Evolutionary conservation across 1,140 invertebrate species (phyloP).

Genomic region (Elysia chlorotica): DNA sequence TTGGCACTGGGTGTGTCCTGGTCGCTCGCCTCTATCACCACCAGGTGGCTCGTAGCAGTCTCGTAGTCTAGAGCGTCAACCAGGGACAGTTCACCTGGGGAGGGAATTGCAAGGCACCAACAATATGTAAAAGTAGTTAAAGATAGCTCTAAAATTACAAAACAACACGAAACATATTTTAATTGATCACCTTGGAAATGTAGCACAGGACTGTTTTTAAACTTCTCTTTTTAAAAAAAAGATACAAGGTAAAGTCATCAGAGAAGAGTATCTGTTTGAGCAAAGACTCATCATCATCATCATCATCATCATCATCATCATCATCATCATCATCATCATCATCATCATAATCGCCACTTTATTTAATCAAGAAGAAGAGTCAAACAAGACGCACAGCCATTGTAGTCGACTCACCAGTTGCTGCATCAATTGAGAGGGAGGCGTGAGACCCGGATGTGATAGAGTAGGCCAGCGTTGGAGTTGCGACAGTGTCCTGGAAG

Average conservation of each 20-base stretch:
- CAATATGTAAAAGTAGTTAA: too few species aligned
- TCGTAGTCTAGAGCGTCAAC: slow-evolving; percentile 3
- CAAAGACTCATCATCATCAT: too few species aligned
- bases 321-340: too few species aligned
- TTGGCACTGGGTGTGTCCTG: background rate
- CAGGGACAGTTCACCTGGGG: background rate
- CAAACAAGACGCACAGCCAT: too few species aligned
- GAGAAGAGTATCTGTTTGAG: too few species aligned
- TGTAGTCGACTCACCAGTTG: too few species aligned
- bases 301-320: too few species aligned
- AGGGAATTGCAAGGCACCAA: background rate
- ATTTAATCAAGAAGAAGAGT: too few species aligned
- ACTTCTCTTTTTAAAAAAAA: background rate
- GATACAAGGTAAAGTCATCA: too few species aligned
- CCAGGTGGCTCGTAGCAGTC: background rate
- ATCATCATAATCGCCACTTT: too few species aligned
- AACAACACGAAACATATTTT: background rate
- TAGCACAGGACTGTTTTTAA: background rate
- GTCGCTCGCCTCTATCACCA: background rate
- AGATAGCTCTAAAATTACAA: too few species aligned
- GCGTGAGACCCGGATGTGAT: slow-evolving; percentile 31
- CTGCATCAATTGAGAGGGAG: slow-evolving; percentile 32
- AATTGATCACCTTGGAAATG: background rate
- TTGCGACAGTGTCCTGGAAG: slow-evolving; percentile 9
- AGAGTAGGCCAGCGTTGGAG: slow-evolving; percentile 29